phyloP scores from a whole-genome alignment of 1,140 invertebrate species.

The Penaeus chinensis region DNA sequence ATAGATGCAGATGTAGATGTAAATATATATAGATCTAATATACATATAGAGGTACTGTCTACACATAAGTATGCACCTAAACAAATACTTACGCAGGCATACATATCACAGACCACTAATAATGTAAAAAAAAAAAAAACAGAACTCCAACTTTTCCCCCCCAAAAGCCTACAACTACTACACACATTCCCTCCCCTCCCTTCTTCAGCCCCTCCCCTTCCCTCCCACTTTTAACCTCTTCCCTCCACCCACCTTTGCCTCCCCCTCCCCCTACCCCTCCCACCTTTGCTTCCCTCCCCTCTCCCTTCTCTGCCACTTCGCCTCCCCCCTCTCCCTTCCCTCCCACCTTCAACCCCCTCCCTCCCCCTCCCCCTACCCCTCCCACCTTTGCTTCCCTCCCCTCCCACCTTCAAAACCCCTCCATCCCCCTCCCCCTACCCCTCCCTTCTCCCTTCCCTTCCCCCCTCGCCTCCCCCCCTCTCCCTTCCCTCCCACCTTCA shows the following conservation, averaged over 20 bases:
- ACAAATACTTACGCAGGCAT: too few species aligned
- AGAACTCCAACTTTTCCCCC: not conserved
- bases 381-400: not conserved
- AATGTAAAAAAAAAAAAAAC: not conserved
- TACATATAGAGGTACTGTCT: too few species aligned
- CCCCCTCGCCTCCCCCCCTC: not conserved
- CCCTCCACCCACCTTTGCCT: too few species aligned
- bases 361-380: too few species aligned
- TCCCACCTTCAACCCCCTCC: not conserved
- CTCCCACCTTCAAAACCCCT: too few species aligned
- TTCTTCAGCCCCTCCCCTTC: too few species aligned
- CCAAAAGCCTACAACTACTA: not conserved
- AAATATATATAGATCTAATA: too few species aligned
- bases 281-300: not conserved
- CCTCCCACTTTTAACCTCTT: not conserved
- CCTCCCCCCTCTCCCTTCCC: not conserved
- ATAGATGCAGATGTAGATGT: too few species aligned
- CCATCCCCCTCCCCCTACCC: not conserved
- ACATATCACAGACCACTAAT: too few species aligned
- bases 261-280: not conserved
- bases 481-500: slow-evolving; percentile 5
- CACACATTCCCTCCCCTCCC: not conserved
- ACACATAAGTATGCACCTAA: too few species aligned
- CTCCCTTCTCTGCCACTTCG: not conserved
- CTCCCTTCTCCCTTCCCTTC: not conserved